These are phyloP conservation scores for Aethes cnicana DNA, from an alignment of 2,888 invertebrate genomes.

Conservation along the genomic window DNA sequence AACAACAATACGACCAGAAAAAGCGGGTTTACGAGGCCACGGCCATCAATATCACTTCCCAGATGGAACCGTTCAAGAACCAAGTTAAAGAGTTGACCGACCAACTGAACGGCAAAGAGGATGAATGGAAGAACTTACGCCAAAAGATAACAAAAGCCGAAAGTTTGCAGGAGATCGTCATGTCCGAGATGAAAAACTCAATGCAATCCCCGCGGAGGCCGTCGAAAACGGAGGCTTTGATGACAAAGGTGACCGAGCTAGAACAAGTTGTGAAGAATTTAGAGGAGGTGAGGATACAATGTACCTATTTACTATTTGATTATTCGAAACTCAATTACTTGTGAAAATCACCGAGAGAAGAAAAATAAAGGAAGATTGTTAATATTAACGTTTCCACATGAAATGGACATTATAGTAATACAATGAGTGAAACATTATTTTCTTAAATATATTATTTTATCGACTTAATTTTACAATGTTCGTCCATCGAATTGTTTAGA, in stretches of 20 bases:
- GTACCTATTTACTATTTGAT: no score
- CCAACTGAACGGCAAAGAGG: slow-evolving; percentile 75
- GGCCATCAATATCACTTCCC: slow-evolving; percentile 78
- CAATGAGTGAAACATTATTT: no score
- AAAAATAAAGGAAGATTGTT: no score
- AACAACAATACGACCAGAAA: slow-evolving; percentile 86
- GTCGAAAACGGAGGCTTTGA: slow-evolving; percentile 84
- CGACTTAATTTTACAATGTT: no score
- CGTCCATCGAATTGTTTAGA: no score
- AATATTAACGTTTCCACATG: no score
- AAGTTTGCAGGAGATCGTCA: slow-evolving; percentile 78
- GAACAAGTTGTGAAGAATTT: slow-evolving; percentile 78
- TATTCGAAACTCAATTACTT: no score
- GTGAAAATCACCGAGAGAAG: no score
- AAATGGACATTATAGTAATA: no score
- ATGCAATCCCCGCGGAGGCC: slow-evolving; percentile 76
- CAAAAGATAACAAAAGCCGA: slow-evolving; percentile 82
- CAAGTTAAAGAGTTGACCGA: slow-evolving; percentile 79
- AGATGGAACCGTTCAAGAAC: slow-evolving; percentile 81
- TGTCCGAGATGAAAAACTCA: slow-evolving; percentile 76
- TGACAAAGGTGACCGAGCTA: slow-evolving; percentile 83
- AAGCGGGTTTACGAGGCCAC: slow-evolving; percentile 86
- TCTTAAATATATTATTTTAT: no score
- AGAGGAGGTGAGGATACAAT: slow-evolving; percentile 56
- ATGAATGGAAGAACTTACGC: slow-evolving; percentile 78